These are phyloP conservation scores for Sebastes vulpes DNA, from an alignment of 2,797 vertebrate species.

Conservation along the genomic window DNA sequence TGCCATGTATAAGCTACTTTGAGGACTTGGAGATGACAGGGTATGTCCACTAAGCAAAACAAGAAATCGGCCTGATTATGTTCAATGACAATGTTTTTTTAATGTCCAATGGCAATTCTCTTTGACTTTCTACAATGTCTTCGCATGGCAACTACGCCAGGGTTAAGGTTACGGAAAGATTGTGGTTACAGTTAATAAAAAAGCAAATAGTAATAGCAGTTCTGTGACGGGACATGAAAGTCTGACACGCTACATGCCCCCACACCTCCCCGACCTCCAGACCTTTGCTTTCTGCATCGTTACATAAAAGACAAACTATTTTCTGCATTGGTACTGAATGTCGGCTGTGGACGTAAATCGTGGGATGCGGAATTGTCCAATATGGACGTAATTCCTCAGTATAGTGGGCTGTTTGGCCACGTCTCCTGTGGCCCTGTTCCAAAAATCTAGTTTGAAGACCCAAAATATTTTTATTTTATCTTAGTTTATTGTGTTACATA, in stretches of 20 bases:
- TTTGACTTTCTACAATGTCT: not conserved
- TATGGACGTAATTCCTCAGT: not conserved
- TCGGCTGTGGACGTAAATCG: not conserved
- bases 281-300: not conserved
- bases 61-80: too few relatives aligned
- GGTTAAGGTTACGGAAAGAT: not conserved
- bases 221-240: not conserved
- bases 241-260: not conserved
- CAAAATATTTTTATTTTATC: not conserved
- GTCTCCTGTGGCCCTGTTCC: not conserved
- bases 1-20: not conserved
- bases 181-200: not conserved
- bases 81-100: not conserved
- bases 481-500: not conserved
- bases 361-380: not conserved
- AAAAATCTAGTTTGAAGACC: not conserved
- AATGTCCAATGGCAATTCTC: not conserved
- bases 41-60: not conserved
- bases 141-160: not conserved
- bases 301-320: not conserved
- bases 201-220: not conserved
- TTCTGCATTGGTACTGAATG: not conserved
- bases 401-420: not conserved
- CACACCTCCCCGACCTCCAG: not conserved
- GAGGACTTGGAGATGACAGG: not conserved